phyloP scores from a whole-genome alignment of 2,113 vertebrate genomes.

The Leptodactylus fuscus region DNA sequence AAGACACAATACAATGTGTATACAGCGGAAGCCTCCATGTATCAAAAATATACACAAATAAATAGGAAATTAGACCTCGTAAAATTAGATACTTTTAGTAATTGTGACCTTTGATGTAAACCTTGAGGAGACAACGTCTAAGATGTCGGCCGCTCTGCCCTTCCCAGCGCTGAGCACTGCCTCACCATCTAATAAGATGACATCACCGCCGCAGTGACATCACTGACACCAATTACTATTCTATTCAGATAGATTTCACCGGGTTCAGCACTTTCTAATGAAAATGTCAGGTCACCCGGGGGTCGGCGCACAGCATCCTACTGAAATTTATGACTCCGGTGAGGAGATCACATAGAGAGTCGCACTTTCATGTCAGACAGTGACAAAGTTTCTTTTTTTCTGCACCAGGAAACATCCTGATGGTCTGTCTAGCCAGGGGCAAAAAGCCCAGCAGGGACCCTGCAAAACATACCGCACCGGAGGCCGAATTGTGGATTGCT shows the following conservation, averaged over 20 bases:
- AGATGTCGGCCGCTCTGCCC: not conserved
- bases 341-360: slow-evolving; percentile 10
- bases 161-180: too few species aligned
- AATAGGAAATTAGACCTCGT: too few species aligned
- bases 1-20: too few species aligned
- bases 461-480: not conserved
- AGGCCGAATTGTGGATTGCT: not conserved
- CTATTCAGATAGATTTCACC: slow-evolving; percentile 16
- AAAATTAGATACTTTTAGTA: too few species aligned
- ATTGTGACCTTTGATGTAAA: slow-evolving; percentile 25
- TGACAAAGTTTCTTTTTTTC: slow-evolving; percentile 28
- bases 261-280: slow-evolving; percentile 11
- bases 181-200: slow-evolving; percentile 35
- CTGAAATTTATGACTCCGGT: slow-evolving; percentile 26
- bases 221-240: not conserved
- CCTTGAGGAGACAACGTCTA: not conserved
- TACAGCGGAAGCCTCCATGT: too few species aligned
- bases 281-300: slow-evolving; percentile 24
- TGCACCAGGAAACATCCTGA: slow-evolving; percentile 3
- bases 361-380: slow-evolving; percentile 30
- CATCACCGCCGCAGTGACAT: slow-evolving; percentile 9
- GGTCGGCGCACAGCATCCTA: slow-evolving; percentile 40
- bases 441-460: not conserved
- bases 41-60: too few species aligned
- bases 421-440: slow-evolving; percentile 32